phyloP scores from a whole-genome alignment of 2,888 invertebrate genomes.

The Xanthia icteritia region DNA sequence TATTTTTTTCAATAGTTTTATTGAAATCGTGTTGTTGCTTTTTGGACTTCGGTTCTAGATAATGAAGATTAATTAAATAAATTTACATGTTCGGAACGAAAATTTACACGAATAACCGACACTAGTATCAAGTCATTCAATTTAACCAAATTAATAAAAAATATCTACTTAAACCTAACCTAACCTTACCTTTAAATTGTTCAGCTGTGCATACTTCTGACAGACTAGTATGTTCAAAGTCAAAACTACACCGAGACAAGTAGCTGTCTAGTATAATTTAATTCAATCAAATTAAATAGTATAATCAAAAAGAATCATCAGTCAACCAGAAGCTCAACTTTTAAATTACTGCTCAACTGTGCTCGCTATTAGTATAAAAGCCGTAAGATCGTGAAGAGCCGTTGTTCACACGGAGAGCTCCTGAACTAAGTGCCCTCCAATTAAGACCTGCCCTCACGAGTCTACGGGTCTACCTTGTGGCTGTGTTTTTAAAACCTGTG shows the following conservation, averaged over 20 bases:
- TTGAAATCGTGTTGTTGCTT: no score
- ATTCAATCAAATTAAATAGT: constrained; percentile 11
- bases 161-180: no score
- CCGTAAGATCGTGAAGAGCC: constrained; percentile 64
- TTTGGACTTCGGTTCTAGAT: not conserved
- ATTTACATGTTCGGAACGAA: not conserved
- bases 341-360: constrained; percentile 47
- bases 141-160: not conserved
- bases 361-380: constrained; percentile 62
- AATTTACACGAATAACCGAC: not conserved
- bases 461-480: constrained; percentile 54
- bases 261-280: constrained; percentile 1
- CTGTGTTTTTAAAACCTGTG: constrained; percentile 71
- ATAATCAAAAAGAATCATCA: constrained; percentile 16
- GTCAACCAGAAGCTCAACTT: constrained; percentile 28
- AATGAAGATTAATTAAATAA: not conserved
- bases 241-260: not conserved
- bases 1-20: no score
- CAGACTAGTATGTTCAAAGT: not conserved
- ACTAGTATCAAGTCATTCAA: not conserved
- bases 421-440: constrained; percentile 84
- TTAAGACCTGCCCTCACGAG: constrained; percentile 77
- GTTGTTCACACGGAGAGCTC: constrained; percentile 78
- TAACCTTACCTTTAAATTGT: no score
- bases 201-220: no score